Conservation (phyloP, 2,888 invertebrate genomes). For the Belgica antarctica region DNA sequence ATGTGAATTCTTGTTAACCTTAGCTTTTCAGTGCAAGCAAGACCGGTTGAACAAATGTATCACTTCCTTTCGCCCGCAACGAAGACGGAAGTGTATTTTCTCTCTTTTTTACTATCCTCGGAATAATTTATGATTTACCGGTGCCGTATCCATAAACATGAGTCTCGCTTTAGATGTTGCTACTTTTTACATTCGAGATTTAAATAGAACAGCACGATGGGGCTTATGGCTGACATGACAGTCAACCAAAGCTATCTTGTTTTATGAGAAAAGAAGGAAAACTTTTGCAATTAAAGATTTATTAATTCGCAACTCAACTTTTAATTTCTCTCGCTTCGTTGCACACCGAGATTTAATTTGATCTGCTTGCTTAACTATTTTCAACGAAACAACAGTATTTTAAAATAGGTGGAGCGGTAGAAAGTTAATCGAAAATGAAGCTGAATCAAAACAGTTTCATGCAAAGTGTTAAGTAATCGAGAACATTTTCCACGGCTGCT, state of each 20-base stretch:
- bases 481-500: neutral
- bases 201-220: neutral
- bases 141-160: neutral
- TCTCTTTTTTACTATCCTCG: neutral
- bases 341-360: no score
- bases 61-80: no score
- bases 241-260: neutral
- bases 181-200: neutral
- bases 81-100: neutral
- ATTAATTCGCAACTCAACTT: constrained; percentile 3
- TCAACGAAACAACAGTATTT: no score
- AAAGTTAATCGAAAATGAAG: no score
- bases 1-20: no score
- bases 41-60: no score
- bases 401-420: no score
- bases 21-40: no score
- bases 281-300: neutral
- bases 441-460: no score
- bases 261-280: neutral
- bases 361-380: no score
- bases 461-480: no score
- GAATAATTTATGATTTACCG: neutral
- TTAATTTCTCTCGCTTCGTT: neutral
- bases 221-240: neutral
- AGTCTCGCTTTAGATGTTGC: neutral